Evolutionary conservation across 92 coral and sea anemone species (phyloP), one percentile per base, ranked within the genome.

Genomic region (Hydrozoanthus gracilis): DNA sequence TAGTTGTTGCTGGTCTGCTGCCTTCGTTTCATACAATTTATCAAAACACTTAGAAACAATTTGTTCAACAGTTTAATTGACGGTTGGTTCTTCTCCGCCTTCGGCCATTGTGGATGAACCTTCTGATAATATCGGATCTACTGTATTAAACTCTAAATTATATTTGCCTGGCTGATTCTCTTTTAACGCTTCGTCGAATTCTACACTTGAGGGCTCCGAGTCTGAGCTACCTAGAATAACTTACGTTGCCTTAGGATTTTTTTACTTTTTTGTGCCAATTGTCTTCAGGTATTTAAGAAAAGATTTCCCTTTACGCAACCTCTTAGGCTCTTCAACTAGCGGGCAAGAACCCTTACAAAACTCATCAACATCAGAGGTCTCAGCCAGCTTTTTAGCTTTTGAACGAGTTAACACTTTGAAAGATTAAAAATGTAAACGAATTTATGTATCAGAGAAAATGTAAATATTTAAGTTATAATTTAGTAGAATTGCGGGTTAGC

Each of bases 331-430:
- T 5, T 20, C 46, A 45, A 39, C 4, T 5, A 39, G 46, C 46
- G 11, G 10, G 4, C 49, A 69, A 39, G 73, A 27, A 16, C 73
- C 73, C 73, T 68, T 9, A 18, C 73, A 68, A 68, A 68, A 68
- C 46, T 68, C 73, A 68, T 16, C 46, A 17, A 3, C 46, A 17
- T 69, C n/a, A 11, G 14, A 10, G 17, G 39, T 4, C 50, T 8
- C 51, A 18, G 75, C 51, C 50, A 70, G 75, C 14, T 4, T 68
- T 68, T 70, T 70, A 16, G 75, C 9, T 69, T 69, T 35, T 6
- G 74, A 18, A 20, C 49, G 15, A 8, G 74, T 69, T 13, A 69
- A 18, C 74, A 69, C 44, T 69, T 69, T 69, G 50, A 69, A 69
- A 69, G 20, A 52, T 52, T 52, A 52, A 52, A 52, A 52, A 27